These are phyloP conservation scores for Ptychodera flava DNA, from an alignment of 35 echinoderm and acorn worm genomes.

Conservation along the genomic window DNA sequence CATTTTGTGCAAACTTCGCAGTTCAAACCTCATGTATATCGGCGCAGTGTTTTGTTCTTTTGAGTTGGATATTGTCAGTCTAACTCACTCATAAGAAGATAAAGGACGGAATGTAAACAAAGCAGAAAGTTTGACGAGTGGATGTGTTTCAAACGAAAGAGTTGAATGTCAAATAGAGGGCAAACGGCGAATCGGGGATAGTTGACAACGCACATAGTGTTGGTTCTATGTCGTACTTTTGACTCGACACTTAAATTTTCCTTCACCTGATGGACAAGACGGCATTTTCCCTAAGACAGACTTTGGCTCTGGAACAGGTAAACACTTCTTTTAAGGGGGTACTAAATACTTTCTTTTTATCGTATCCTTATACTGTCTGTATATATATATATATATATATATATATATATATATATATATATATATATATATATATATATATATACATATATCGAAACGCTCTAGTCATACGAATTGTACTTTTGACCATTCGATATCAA, in stretches of 20 bases:
- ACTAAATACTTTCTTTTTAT: neutral
- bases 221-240: too few species aligned
- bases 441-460: neutral
- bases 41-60: too few species aligned
- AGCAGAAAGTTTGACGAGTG: too few species aligned
- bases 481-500: too few species aligned
- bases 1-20: too few species aligned
- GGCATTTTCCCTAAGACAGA: neutral
- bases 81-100: too few species aligned
- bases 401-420: constrained; percentile 3
- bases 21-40: too few species aligned
- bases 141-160: too few species aligned
- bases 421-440: constrained; percentile 3
- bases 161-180: neutral
- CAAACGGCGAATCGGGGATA: neutral
- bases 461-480: neutral
- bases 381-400: constrained; percentile 3
- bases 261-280: too few species aligned
- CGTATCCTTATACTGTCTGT: neutral
- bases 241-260: too few species aligned
- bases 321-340: neutral
- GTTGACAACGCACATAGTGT: neutral
- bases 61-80: too few species aligned
- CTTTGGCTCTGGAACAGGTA: neutral
- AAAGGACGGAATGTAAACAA: too few species aligned